Base-by-base conservation (phyloP, 1,140 invertebrate genomes). In the Pseudomyrmex cubaensis region DNA sequence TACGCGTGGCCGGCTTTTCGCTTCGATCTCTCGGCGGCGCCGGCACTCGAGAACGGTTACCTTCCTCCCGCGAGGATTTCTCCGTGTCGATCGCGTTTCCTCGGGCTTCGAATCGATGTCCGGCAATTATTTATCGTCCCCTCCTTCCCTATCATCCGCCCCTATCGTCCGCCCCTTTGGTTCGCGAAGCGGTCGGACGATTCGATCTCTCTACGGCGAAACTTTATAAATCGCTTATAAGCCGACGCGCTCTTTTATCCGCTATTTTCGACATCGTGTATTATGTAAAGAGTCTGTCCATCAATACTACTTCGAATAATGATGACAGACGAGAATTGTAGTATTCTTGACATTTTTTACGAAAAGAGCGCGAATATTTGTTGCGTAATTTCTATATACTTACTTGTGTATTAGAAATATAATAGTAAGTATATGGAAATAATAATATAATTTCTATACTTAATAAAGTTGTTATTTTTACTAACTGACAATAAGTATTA, bases 81-180 rank as follows among this genome's bases (percentile, higher is more conserved):
- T 80, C 76, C 59, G 66, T 80, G 76, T 80, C 76, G 66, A 70
- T 80, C 76, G 76, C 66, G 76, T 80, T 80, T 80, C 76, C 76
- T 66, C 76, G n/a, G 76, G 76, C 66, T 52, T 62, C 54, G 66
- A 72, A 66, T 59, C 76, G 76, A 80, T 80, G 76, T 72, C 76
- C 76, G 76, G 56, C 76, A 80, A 80, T 80, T 80, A 80, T 80
- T 80, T 80, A 80, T 80, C 76, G 66, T 46, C n/a, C 52, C 35
- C 35, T 35, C 5, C 35, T 35, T 35, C 20, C 20, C 76, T 78
- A 78, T 78, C 75, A 17, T 69, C 64, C 75, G 50, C 75, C 63
- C 35, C 75, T 67, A 78, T 22, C 52, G 75, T 78, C 63, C 76
- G 76, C 66, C 54, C 20, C 56, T 66, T 35, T 50, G 64, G 48